Conservation (phyloP, 1,140 invertebrate genomes). For the Ceratina australensis region DNA sequence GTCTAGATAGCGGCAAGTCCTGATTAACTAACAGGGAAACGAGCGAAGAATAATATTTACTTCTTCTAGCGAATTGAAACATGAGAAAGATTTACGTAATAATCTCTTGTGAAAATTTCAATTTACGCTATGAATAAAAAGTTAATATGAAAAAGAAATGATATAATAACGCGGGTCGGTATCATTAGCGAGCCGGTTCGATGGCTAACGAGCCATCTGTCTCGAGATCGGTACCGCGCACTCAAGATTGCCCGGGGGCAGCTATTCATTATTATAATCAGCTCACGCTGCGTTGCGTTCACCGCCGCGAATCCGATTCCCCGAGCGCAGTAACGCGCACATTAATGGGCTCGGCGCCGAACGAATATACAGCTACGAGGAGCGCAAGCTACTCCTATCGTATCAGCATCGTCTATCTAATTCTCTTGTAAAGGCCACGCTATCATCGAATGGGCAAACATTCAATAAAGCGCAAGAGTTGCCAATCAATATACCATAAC, state of each 20-base stretch:
- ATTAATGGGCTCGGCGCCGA: constrained; percentile 24
- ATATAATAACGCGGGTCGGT: neutral
- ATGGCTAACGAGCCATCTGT: constrained; percentile 45
- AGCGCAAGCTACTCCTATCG: neutral
- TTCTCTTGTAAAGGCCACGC: too few species aligned
- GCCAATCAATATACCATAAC: too few species aligned
- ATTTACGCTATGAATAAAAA: too few species aligned
- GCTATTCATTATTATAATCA: constrained; percentile 65
- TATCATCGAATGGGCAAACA: too few species aligned
- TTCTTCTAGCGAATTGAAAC: too few species aligned
- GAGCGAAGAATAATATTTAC: too few species aligned
- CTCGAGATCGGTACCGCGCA: constrained; percentile 27
- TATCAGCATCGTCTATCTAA: neutral
- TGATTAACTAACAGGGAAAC: too few species aligned
- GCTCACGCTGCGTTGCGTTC: constrained; percentile 22
- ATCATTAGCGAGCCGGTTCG: constrained; percentile 19
- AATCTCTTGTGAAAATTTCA: too few species aligned
- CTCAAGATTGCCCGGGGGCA: constrained; percentile 37
- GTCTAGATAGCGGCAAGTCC: neutral
- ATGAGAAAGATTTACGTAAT: too few species aligned
- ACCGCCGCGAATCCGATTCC: constrained; percentile 29
- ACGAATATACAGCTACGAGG: neutral
- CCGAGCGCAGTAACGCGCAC: neutral
- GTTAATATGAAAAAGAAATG: neutral
- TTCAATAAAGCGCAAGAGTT: too few species aligned